Conservation (phyloP, 2,113 vertebrate species). For the Apteryx owenii region DNA sequence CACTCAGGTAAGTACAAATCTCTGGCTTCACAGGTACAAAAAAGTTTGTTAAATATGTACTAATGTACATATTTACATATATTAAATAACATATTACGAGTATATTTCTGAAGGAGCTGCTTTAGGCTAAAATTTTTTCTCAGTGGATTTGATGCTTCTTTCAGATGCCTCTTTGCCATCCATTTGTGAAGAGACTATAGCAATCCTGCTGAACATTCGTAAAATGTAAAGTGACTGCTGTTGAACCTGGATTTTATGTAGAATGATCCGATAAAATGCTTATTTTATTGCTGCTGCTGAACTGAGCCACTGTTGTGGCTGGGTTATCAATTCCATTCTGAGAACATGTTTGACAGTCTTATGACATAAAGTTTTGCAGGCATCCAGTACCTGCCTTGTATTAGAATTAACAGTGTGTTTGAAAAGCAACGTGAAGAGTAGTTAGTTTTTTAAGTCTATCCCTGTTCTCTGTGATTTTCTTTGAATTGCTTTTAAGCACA, state of each 20-base stretch:
- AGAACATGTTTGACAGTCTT: background rate
- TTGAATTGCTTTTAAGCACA: background rate
- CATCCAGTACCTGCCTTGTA: background rate
- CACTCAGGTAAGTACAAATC: slow-evolving; percentile 82
- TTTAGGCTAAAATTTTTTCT: background rate
- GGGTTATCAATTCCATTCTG: background rate
- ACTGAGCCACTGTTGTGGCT: background rate
- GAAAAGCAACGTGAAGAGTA: background rate
- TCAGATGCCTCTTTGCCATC: background rate
- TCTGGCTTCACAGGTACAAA: background rate
- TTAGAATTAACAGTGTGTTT: background rate
- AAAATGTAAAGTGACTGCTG: background rate
- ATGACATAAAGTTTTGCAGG: background rate
- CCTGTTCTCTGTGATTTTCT: background rate
- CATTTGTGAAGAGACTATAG: background rate
- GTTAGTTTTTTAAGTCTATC: background rate
- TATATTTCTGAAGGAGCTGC: background rate
- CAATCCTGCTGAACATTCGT: background rate
- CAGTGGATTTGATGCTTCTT: background rate
- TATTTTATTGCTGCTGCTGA: background rate
- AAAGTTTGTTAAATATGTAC: background rate
- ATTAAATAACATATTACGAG: background rate
- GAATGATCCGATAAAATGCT: background rate
- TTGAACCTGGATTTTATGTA: background rate
- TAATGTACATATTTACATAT: background rate